Evolutionary conservation across 2,888 invertebrate genomes (phyloP), one percentile per base, ranked within the genome.

Genomic region (Vesta saturnalis): DNA sequence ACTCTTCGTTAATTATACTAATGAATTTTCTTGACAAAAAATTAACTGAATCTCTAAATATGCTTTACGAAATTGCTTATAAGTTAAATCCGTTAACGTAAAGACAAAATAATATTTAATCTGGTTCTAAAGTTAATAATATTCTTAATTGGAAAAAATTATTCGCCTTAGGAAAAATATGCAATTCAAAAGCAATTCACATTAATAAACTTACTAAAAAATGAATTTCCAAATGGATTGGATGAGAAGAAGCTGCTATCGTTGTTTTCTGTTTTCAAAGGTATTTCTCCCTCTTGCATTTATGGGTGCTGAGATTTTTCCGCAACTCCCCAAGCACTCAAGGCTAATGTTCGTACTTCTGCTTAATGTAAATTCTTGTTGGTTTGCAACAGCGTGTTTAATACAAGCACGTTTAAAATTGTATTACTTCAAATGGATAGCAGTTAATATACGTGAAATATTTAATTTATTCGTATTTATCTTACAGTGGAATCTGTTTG

Each of bases 371-470:
- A 68, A 64, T 60, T 60, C 64, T 56, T 52, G 57, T 64, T 56
- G 60, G 52, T 64, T 68, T 55, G 57, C 64, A 63, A 63, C 30
- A 64, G 62, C 58, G 46, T 52, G 58, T 55, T 62, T 67, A 67
- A 67, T 67, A 57, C 52, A 56, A 63, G 63, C 67, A 60, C 68
- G 68, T 60, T 57, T 60, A 64, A 68, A 68, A 63, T 68, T 59
- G 64, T 46, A 55, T 64, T 64, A 56, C 60, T 59, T 64, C 56
- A 64, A 62, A 68, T 59, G 63, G 57, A 60, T 63, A 23, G 47
- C 19, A 58, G 46, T 68, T 68, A 68, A 64, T 68, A 64, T 64
- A 59, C 63, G 60, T 59, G 47, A 58, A 68, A 68, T 68, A 60
- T 64, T 63, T 60, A 52, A 60, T 15, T 60, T 67, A 43, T 21